A percentile compares a stretch with the other conserved stretches of the same genome.
These are phyloP conservation scores for Liasis olivaceus DNA, from an alignment of 2,797 vertebrate genomes.

Conservation along the genomic window DNA sequence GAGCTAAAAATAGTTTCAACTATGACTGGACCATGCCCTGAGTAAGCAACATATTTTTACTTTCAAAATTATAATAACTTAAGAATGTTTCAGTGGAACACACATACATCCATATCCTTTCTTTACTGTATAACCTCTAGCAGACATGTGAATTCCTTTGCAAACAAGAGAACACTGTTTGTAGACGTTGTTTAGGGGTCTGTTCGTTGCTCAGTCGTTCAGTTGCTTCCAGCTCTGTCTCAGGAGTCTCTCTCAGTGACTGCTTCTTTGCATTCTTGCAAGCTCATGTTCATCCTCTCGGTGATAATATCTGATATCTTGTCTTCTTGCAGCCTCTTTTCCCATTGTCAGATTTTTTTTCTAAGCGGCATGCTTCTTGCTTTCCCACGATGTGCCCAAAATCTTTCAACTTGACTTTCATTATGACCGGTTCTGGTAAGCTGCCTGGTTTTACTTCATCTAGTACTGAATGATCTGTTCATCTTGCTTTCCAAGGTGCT, in stretches of 20 bases:
- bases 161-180: not conserved
- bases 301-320: not conserved
- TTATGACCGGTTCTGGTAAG: not conserved
- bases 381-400: not conserved
- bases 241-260: not conserved
- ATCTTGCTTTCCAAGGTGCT: not conserved
- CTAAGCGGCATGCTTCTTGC: not conserved
- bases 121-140: not conserved
- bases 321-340: not conserved
- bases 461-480: not conserved
- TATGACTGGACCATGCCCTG: not conserved
- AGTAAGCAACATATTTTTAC: constrained; percentile 1
- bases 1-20: not conserved
- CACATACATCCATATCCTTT: not conserved
- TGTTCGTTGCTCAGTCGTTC: not conserved
- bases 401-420: not conserved
- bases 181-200: not conserved
- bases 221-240: not conserved
- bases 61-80: not conserved
- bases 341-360: not conserved
- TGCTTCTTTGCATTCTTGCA: not conserved
- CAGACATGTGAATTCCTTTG: not conserved
- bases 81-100: not conserved
- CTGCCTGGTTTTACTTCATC: not conserved
- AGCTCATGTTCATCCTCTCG: not conserved